Conservation (phyloP, 1,140 invertebrate genomes). For the Brachionus koreanus region DNA sequence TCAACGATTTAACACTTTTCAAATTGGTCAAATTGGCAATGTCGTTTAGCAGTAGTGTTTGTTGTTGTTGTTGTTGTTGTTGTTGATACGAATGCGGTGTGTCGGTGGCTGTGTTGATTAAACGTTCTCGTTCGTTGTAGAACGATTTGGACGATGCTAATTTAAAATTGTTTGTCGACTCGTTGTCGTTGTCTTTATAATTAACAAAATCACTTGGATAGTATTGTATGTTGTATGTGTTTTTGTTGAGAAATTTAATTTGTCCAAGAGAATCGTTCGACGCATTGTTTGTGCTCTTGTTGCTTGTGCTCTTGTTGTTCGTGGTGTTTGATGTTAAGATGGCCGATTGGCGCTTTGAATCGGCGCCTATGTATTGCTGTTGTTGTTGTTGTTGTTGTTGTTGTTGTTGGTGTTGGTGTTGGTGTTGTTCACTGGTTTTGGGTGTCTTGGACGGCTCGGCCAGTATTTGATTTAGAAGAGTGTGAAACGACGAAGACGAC, state of each 20-base stretch:
- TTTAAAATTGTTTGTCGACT: neutral
- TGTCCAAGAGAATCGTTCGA: neutral
- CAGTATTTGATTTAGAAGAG: neutral
- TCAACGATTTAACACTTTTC: slow-evolving; percentile 41
- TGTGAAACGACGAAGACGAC: neutral
- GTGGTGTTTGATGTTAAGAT: too few species aligned
- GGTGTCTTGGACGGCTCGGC: neutral
- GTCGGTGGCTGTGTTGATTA: too few species aligned
- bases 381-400: neutral
- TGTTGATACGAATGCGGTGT: neutral
- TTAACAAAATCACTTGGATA: slow-evolving; percentile 41
- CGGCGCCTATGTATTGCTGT: too few species aligned
- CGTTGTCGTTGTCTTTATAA: neutral
- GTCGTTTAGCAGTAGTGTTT: neutral
- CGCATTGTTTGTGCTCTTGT: slow-evolving; percentile 10
- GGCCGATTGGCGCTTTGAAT: too few species aligned
- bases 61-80: neutral
- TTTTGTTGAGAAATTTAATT: slow-evolving; percentile 41
- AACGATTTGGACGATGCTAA: neutral
- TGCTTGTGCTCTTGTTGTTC: too few species aligned
- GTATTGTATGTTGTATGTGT: slow-evolving; percentile 36
- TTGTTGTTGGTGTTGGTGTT: neutral
- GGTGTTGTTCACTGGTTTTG: neutral
- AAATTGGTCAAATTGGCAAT: slow-evolving; percentile 34
- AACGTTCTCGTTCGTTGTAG: neutral